phyloP scores from a whole-genome alignment of 2,797 vertebrate genomes.

The Catostomus latipinnis region DNA sequence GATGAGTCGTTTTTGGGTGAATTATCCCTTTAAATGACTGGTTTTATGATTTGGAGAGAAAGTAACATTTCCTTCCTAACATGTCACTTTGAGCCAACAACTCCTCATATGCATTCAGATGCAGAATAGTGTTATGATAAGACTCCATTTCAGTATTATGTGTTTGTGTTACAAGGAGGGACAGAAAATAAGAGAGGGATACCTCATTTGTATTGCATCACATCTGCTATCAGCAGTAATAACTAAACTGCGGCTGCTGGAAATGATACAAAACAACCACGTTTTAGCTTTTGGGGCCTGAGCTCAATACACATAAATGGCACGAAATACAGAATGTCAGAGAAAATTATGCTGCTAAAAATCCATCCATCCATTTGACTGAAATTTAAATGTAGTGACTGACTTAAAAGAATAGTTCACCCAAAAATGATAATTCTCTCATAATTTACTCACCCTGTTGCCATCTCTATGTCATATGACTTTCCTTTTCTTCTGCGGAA shows the following conservation, averaged over 20 bases:
- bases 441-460: too few species aligned
- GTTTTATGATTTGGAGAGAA: not conserved
- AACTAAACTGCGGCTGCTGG: constrained; percentile 47
- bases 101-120: not conserved
- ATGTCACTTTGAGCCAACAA: not conserved
- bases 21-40: too few species aligned
- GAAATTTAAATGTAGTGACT: not conserved
- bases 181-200: constrained; percentile 43
- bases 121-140: too few species aligned
- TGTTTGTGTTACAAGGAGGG: constrained; percentile 39
- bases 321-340: not conserved
- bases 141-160: not conserved
- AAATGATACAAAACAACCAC: constrained; percentile 17
- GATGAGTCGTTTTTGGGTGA: too few species aligned
- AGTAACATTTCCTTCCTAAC: not conserved
- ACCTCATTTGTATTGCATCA: constrained; percentile 57
- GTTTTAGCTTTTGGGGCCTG: not conserved
- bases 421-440: too few species aligned
- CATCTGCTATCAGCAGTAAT: constrained; percentile 71
- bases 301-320: not conserved
- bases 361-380: not conserved
- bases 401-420: not conserved
- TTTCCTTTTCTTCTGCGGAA: too few species aligned
- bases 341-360: not conserved
- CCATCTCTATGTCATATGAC: too few species aligned